Conservation (phyloP, 2,797 vertebrate genomes). For the Bufotes viridis region DNA sequence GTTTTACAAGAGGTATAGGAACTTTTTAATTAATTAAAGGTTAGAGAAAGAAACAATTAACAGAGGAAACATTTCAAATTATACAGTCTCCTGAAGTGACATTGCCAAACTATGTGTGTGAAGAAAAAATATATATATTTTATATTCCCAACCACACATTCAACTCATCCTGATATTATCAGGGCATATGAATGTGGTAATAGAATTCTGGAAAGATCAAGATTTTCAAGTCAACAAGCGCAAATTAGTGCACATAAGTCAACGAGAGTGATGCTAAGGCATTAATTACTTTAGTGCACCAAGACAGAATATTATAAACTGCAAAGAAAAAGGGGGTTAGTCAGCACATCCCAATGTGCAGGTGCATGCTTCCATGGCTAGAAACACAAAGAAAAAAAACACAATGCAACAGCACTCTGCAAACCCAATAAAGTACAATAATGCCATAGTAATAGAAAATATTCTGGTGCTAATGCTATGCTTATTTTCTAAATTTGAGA, state of each 20-base stretch:
- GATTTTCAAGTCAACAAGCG: conserved; percentile 7
- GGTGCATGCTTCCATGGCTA: no score
- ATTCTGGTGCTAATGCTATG: no score
- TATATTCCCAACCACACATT: conserved; percentile 21
- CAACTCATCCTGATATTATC: conserved; percentile 12
- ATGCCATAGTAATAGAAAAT: no score
- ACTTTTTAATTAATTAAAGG: conserved; percentile 22
- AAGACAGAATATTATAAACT: conserved; percentile 4
- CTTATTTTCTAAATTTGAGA: no score
- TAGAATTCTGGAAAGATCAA: conserved; percentile 19
- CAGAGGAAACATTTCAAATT: conserved; percentile 29
- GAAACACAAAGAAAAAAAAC: no score
- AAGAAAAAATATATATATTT: conserved; percentile 3
- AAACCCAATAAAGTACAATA: no score
- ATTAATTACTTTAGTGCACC: conserved; percentile 7
- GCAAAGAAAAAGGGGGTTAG: no score
- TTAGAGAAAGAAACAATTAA: conserved; percentile 21
- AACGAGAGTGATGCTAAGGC: conserved; percentile 4
- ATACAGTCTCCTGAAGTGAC: conserved; percentile 20
- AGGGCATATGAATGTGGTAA: conserved; percentile 12
- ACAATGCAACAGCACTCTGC: no score
- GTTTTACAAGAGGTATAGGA: background rate
- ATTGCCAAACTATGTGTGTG: background rate
- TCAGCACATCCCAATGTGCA: no score
- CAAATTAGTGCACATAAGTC: conserved; percentile 15